Base-by-base conservation (phyloP, 2,113 vertebrate species). In the Pitta sordida region DNA sequence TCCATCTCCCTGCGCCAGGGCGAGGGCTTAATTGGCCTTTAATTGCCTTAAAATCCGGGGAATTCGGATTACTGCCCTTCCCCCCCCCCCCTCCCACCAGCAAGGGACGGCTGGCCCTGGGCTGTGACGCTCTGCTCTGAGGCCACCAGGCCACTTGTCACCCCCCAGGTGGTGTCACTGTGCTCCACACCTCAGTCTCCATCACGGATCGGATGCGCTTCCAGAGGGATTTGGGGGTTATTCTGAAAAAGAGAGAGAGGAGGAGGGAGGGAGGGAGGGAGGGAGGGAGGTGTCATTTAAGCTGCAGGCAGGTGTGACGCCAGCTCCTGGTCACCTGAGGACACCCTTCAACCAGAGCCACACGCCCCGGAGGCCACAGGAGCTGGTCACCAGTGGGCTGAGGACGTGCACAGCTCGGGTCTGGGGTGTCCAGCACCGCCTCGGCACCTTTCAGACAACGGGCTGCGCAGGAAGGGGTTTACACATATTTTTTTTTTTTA, bases 141-240 rank as follows among this genome's bases (percentile, higher is more conserved):
- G 39, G 62, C 48, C 52, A 52, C 69, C 48, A 46, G 73, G 77
- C 51, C 60, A 6, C 36, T 83, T 24, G 70, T 87, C 62, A n/a
- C 77, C 44, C 22, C 15, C 8, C 34, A 51, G n/a, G 12, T 30
- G 5, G 74, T 63, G n/a, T n/a, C n/a, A 30, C 59, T 48, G 29
- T 48, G 39, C 76, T 32, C 74, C 15, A 86, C 52, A 18, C 46
- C 75, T 77, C 34, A 75, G n/a, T 11, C 80, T 83, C 59, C 1
- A 0, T 29, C 20, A 1, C 1, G 6, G 30, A 41, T 39, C 3
- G 3, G 4, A 22, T 2, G 3, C 0, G 0, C 44, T 56, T 67
- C 44, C 15, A 1, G 18, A 9, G n/a, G 26, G 52, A 53, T 44
- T 16, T 23, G 32, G 37, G 10, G 18, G 79, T 76, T 34, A 15